phyloP scores from a whole-genome alignment of 2,113 vertebrate species.

The Oncorhynchus tshawytscha region DNA sequence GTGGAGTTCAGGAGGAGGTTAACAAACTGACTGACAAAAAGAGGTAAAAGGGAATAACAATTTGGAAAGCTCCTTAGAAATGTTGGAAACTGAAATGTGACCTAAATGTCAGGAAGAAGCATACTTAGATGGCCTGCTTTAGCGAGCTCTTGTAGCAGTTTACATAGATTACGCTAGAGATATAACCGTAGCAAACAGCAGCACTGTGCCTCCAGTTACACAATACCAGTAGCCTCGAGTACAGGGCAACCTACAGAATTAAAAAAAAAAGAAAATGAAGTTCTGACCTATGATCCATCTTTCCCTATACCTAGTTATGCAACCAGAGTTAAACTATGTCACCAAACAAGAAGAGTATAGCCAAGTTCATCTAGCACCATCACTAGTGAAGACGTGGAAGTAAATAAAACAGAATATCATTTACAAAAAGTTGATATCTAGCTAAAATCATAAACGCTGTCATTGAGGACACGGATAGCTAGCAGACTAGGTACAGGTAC shows the following conservation, averaged over 20 bases:
- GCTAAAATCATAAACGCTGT: conserved; percentile 8
- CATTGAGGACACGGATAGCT: not conserved
- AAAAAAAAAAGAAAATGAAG: not conserved
- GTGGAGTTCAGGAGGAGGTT: too few relatives aligned
- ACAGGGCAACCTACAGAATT: not conserved
- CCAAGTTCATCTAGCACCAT: not conserved
- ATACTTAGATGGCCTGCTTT: not conserved
- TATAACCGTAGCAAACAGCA: conserved; percentile 2
- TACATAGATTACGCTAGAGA: not conserved
- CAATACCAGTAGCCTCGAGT: not conserved
- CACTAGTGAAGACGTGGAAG: not conserved
- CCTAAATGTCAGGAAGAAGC: not conserved
- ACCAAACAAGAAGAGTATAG: conserved; percentile 4
- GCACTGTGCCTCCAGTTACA: not conserved
- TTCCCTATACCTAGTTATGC: not conserved
- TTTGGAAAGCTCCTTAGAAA: not conserved
- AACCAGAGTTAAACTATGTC: conserved; percentile 1
- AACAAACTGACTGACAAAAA: not conserved
- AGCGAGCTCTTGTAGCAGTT: not conserved
- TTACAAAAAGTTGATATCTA: not conserved
- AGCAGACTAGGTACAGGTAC: conserved; percentile 7
- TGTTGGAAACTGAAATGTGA: conserved; percentile 5
- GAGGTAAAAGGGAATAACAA: not conserved
- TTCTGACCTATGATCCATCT: not conserved
- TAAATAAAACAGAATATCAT: not conserved